These are phyloP conservation scores for Acrobasis consociella DNA, from an alignment of 2,888 invertebrate genomes.

Conservation along the genomic window DNA sequence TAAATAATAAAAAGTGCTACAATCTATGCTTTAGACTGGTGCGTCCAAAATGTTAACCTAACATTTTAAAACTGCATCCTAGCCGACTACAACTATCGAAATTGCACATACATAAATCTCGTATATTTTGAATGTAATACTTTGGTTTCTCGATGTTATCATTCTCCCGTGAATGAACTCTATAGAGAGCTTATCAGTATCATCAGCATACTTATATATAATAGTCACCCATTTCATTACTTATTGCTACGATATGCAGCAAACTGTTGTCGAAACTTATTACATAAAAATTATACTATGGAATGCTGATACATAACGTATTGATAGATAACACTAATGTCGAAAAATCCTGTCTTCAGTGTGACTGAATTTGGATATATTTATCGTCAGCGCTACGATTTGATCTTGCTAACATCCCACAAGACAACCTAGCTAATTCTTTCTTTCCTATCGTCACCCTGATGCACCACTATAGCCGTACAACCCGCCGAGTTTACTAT, in stretches of 20 bases:
- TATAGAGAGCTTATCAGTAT: constrained; percentile 14
- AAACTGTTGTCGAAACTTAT: not conserved
- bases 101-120: constrained; percentile 38
- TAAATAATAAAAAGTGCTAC: constrained; percentile 64
- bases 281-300: not conserved
- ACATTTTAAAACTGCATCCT: constrained; percentile 49
- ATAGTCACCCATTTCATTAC: not conserved
- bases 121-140: constrained; percentile 27
- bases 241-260: constrained; percentile 2
- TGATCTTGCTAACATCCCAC: constrained; percentile 65
- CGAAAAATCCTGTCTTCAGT: constrained; percentile 15
- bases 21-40: constrained; percentile 74
- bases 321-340: constrained; percentile 4
- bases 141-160: constrained; percentile 17
- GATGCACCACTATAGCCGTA: constrained; percentile 22
- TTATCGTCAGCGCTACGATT: constrained; percentile 52
- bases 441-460: constrained; percentile 28
- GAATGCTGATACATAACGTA: constrained; percentile 6
- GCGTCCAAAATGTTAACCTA: constrained; percentile 61
- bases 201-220: constrained; percentile 3
- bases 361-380: constrained; percentile 29
- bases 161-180: constrained; percentile 3
- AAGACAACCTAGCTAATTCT: constrained; percentile 69
- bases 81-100: constrained; percentile 40
- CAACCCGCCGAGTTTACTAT: constrained; percentile 29